Conservation (phyloP, 2,888 invertebrate genomes). For the Ophion ellenae region DNA sequence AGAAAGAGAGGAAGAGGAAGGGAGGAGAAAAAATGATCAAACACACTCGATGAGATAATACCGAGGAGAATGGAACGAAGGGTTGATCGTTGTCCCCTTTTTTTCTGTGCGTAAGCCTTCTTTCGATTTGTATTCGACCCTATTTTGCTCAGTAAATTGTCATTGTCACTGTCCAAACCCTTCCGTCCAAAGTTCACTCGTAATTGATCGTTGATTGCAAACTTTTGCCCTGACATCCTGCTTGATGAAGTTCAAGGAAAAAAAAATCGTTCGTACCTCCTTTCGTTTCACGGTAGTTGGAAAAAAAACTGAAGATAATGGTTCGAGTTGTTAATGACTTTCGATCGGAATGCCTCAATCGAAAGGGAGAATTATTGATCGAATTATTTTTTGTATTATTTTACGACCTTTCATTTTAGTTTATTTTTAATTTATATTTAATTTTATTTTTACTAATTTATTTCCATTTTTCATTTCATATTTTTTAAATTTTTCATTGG, state of each 20-base stretch:
- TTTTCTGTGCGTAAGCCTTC: constrained; percentile 8
- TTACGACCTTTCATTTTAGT: too few species aligned
- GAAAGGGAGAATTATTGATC: not conserved
- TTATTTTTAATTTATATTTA: too few species aligned
- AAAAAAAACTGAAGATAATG: not conserved
- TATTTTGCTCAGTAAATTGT: constrained; percentile 46
- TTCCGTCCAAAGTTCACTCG: not conserved
- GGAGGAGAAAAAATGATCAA: constrained; percentile 46
- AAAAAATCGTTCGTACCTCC: not conserved
- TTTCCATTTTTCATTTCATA: too few species aligned
- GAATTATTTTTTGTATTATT: not conserved
- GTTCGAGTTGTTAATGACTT: not conserved
- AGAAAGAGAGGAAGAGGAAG: not conserved
- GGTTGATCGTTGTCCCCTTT: constrained; percentile 17
- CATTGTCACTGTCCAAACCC: constrained; percentile 17
- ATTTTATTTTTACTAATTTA: too few species aligned
- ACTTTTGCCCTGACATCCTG: not conserved
- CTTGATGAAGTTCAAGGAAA: not conserved
- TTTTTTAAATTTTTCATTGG: too few species aligned
- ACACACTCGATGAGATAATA: constrained; percentile 50
- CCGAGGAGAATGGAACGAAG: constrained; percentile 27
- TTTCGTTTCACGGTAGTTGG: not conserved
- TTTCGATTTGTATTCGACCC: constrained; percentile 28
- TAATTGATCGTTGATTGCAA: constrained; percentile 24
- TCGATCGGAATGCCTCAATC: not conserved